Evolutionary conservation across 2,797 vertebrate genomes (phyloP), one percentile per base, ranked within the genome.

Genomic region (Parambassis ranga): DNA sequence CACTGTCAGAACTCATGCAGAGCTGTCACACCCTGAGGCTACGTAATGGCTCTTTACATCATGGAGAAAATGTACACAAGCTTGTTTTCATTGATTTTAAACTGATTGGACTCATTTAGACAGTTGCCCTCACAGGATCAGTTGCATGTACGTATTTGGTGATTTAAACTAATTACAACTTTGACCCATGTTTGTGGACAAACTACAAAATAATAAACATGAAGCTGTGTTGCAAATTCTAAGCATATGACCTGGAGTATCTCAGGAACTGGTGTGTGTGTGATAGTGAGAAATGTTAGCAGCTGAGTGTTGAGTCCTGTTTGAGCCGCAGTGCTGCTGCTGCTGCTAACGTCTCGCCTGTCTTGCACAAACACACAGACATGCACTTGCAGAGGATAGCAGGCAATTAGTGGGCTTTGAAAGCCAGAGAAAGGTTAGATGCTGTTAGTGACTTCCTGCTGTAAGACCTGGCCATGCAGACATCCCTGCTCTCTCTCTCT

Each of bases 381-480:
- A 53, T 41, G 10, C 20, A n/a, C 23, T 28, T 16, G 15, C n/a
- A 47, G 13, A 46, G 39, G 55, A 28, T 46, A 39, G 47, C 28
- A 10, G 66, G 66, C 65, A 74, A 87, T 84, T 81, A 75, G 57
- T 4, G 35, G 32, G 44, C 67, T 75, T 65, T 76, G 63, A 82
- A 82, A 77, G 71, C 67, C 63, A 59, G 49, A 43, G 68, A 63
- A 75, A 85, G 79, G n/a, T n/a, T n/a, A n/a, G 77, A 83, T 79
- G 81, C 81, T 80, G 71, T 85, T 77, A 67, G 64, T 16, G 58
- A 81, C 83, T 88, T 89, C 83, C 84, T 88, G 81, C 24, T 72
- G 8, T 41, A 64, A 73, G 55, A 71, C 47, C 10, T 18, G 41
- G 61, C 41, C 15, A 61, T 4, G 39, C 64, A 62, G 36, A 71